Conservation (phyloP, 2,888 invertebrate genomes). For the Deroplatys truncata region DNA sequence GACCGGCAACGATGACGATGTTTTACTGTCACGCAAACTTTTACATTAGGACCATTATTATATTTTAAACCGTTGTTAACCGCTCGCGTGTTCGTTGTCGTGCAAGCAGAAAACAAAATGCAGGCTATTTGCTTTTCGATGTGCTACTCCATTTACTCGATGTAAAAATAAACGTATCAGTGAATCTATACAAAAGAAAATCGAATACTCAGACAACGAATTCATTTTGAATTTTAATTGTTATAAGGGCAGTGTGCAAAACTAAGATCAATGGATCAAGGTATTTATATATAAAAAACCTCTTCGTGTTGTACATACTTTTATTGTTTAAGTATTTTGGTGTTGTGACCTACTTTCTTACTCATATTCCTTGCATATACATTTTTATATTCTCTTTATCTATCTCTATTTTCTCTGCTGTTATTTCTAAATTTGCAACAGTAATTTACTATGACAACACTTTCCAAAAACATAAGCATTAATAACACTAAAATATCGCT, state of each 20-base stretch:
- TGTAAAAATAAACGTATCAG: background rate
- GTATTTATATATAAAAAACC: background rate
- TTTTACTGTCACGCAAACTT: background rate
- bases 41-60: background rate
- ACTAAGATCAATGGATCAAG: slow-evolving; percentile 8
- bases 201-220: background rate
- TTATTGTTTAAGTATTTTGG: background rate
- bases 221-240: background rate
- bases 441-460: background rate
- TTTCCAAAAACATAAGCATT: background rate
- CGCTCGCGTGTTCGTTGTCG: background rate
- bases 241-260: slow-evolving; percentile 2
- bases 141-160: background rate
- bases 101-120: background rate
- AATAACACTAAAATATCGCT: background rate
- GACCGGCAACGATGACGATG: background rate
- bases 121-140: background rate
- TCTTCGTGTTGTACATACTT: background rate
- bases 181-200: background rate
- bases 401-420: background rate
- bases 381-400: background rate
- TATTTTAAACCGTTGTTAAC: background rate
- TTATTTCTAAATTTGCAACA: background rate
- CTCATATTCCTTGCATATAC: background rate
- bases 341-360: slow-evolving; percentile 3